A percentile compares a stretch with the other conserved stretches of the same genome.
Conservation (phyloP, 2,113 vertebrate species). For the Bos taurus region ARS-UCD2.0 NC_037350.1:8567501-8568000, state of each 20-base stretch:
- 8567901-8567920: neutral
- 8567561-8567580: neutral
- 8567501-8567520: neutral
- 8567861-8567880: neutral
- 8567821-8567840: neutral
- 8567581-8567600: neutral
- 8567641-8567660: neutral
- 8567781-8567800: neutral
- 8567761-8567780: neutral
- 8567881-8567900: neutral
- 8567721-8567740: rapidly evolving
- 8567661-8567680: neutral
- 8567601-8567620: neutral
- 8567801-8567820: neutral
- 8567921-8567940: neutral
- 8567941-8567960: neutral
- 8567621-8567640: neutral
- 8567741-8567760: neutral
- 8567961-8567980: neutral
- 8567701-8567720: neutral
- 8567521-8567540: neutral
- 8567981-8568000: neutral
- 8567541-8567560: neutral
- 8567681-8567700: rapidly evolving
- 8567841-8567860: neutral